A percentile compares a stretch with the other conserved stretches of the same genome.
Conservation (phyloP, 2,888 invertebrate genomes). For the Pelosia muscerda region DNA sequence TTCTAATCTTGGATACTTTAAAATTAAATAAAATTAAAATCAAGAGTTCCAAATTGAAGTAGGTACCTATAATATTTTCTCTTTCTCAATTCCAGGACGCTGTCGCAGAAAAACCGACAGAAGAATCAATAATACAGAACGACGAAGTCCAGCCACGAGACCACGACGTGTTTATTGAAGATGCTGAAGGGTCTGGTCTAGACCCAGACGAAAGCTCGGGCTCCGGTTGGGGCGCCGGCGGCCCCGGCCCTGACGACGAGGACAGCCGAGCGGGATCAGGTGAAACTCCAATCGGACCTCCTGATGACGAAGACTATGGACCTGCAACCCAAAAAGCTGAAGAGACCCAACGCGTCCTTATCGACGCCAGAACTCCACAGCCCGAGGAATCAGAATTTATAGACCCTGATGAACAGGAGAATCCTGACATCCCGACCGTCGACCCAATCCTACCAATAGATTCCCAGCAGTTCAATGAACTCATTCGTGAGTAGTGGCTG, state of each 20-base stretch:
- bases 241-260: slow-evolving; percentile 93
- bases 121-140: slow-evolving; percentile 67
- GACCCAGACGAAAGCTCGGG: slow-evolving; percentile 94
- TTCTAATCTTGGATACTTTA: background rate
- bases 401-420: slow-evolving; percentile 45
- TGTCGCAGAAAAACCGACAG: slow-evolving; percentile 68
- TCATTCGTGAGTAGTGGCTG: slow-evolving; percentile 85
- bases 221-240: slow-evolving; percentile 91
- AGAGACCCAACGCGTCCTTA: slow-evolving; percentile 39
- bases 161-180: slow-evolving; percentile 92
- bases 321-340: slow-evolving; percentile 49
- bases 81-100: slow-evolving; percentile 73
- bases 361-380: slow-evolving; percentile 28
- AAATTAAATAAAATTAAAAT: background rate
- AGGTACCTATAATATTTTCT: slow-evolving; percentile 2
- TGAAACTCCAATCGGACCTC: slow-evolving; percentile 68
- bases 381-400: slow-evolving; percentile 43
- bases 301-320: slow-evolving; percentile 82
- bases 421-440: slow-evolving; percentile 50
- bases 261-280: slow-evolving; percentile 83
- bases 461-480: slow-evolving; percentile 70
- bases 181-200: slow-evolving; percentile 89
- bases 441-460: slow-evolving; percentile 64
- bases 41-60: background rate
- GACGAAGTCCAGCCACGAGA: slow-evolving; percentile 80